Conservation (phyloP, 2,888 invertebrate genomes). For the Drosophila birchii region DNA sequence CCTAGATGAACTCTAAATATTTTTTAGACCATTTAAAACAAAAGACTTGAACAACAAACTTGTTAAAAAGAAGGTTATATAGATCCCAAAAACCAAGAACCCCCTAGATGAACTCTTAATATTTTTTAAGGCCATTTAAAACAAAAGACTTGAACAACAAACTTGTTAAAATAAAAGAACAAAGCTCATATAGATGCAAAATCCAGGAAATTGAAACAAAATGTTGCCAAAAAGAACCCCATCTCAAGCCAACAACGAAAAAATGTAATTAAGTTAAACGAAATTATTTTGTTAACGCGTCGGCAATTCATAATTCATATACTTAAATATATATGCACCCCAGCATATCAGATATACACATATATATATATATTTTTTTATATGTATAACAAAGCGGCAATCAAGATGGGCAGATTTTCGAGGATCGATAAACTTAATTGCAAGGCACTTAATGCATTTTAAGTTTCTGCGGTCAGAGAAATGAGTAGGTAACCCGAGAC, state of each 20-base stretch:
- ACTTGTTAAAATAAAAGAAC: neutral
- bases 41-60: too few relatives aligned
- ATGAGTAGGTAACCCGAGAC: slow-evolving; percentile 60
- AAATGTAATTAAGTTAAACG: slow-evolving; percentile 51
- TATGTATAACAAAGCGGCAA: slow-evolving; percentile 36
- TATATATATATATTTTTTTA: neutral
- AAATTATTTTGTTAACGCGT: slow-evolving; percentile 68
- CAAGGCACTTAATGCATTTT: slow-evolving; percentile 80
- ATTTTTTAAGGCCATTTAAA: too few relatives aligned
- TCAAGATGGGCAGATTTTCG: slow-evolving; percentile 72
- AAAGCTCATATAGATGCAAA: too few relatives aligned
- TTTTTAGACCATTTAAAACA: too few relatives aligned
- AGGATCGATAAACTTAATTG: slow-evolving; percentile 77
- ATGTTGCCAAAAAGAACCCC: neutral
- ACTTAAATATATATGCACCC: slow-evolving; percentile 21
- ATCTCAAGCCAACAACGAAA: neutral
- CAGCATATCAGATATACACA: neutral
- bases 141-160: neutral
- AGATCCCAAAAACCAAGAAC: too few relatives aligned
- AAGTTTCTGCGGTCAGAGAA: slow-evolving; percentile 65
- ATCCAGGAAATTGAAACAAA: neutral
- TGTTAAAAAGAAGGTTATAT: too few relatives aligned
- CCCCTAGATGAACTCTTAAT: too few relatives aligned
- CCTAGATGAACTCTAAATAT: too few relatives aligned
- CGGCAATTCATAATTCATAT: slow-evolving; percentile 70